These are phyloP conservation scores for Catharus minimus DNA, from an alignment of 2,113 vertebrate species.

Conservation along the genomic window DNA sequence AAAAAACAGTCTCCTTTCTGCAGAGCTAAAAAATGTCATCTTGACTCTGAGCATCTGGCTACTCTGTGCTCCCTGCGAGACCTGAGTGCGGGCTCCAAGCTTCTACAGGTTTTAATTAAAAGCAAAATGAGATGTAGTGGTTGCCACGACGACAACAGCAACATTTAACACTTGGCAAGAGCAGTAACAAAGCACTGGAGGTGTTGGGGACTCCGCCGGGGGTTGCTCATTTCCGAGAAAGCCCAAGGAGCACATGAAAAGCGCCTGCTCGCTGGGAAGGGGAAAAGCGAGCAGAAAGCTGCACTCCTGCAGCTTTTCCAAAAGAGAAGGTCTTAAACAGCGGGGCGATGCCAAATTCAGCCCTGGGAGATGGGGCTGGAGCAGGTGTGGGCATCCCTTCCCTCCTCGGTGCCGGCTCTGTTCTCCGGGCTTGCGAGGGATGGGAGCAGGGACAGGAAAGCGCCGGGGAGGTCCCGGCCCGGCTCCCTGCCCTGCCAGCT, in stretches of 20 bases:
- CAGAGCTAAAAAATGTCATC: background rate
- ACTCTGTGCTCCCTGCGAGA: background rate
- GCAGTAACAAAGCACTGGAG: background rate
- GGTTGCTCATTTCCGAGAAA: slow-evolving; percentile 19
- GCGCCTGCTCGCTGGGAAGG: background rate
- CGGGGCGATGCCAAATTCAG: background rate
- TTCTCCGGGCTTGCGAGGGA: background rate
- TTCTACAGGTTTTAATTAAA: slow-evolving; percentile 21
- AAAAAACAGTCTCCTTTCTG: background rate
- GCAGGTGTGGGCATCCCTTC: background rate
- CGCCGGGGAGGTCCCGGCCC: background rate
- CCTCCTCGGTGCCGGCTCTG: background rate
- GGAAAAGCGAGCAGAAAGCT: background rate
- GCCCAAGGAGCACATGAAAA: accelerated
- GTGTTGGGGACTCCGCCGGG: background rate
- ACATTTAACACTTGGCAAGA: slow-evolving; percentile 27
- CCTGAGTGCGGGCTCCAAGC: background rate
- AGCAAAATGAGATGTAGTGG: background rate
- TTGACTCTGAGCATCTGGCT: background rate
- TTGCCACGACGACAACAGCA: slow-evolving; percentile 9
- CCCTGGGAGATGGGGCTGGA: background rate
- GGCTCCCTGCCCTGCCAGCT: background rate
- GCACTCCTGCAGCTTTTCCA: background rate
- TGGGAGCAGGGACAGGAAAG: background rate
- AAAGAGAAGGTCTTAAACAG: background rate